A percentile compares a stretch with the other conserved stretches of the same genome.
Conservation (phyloP, 1,140 invertebrate species). For the Ephestia elutella region DNA sequence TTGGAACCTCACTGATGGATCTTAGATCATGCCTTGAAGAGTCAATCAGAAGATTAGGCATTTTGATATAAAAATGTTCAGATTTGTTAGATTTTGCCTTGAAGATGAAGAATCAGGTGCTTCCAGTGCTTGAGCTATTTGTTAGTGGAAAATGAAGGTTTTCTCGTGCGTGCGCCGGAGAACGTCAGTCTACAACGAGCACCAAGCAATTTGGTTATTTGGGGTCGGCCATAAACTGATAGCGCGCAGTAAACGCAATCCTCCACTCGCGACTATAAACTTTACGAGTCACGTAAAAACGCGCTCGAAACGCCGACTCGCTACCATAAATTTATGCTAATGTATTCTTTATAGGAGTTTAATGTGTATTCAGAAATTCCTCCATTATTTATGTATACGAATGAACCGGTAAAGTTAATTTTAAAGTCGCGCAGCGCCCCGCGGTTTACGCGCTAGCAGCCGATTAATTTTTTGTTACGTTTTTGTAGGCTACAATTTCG, state of each 20-base stretch:
- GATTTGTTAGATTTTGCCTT: too few relatives aligned
- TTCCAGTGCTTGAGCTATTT: too few relatives aligned
- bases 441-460: conserved; percentile 47
- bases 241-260: conserved; percentile 71
- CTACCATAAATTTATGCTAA: conserved; percentile 74
- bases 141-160: background rate
- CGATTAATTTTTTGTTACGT: conserved; percentile 57
- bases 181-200: conserved; percentile 43
- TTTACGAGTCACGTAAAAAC: conserved; percentile 74
- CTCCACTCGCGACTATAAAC: conserved; percentile 72
- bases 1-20: too few relatives aligned
- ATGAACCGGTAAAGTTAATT: conserved; percentile 72
- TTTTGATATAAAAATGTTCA: too few relatives aligned
- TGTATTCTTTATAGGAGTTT: conserved; percentile 74
- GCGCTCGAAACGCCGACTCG: conserved; percentile 67
- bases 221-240: conserved; percentile 70
- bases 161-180: conserved; percentile 13
- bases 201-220: conserved; percentile 68
- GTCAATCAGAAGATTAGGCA: too few relatives aligned
- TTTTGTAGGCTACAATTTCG: conserved; percentile 40
- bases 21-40: too few relatives aligned
- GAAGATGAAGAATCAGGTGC: too few relatives aligned
- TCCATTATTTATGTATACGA: conserved; percentile 72
- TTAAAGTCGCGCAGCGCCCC: conserved; percentile 63
- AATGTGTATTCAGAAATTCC: conserved; percentile 74